Conservation (phyloP, 2,888 invertebrate species). For the Coenonympha glycerion region DNA sequence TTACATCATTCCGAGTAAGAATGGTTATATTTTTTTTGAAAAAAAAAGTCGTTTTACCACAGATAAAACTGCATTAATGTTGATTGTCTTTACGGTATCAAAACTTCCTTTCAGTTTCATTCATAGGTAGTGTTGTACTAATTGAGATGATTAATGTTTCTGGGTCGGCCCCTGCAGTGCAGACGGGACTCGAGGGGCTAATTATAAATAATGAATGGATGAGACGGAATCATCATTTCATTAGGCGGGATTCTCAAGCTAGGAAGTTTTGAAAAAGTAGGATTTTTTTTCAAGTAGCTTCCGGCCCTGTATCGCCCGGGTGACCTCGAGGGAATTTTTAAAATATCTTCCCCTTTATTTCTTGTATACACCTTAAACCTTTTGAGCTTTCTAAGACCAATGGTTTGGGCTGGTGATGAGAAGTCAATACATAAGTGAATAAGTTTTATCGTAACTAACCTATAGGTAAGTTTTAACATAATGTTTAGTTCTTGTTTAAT, state of each 20-base stretch:
- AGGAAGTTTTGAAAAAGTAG: neutral
- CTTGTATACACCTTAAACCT: too few relatives aligned
- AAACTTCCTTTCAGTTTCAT: neutral
- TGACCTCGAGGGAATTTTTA: neutral
- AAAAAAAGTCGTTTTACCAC: too few relatives aligned
- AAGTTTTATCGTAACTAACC: too few relatives aligned
- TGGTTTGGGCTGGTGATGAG: too few relatives aligned
- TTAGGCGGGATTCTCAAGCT: conserved; percentile 4
- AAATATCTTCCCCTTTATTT: neutral
- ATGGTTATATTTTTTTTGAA: too few relatives aligned
- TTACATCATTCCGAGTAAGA: too few relatives aligned
- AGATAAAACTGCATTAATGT: too few relatives aligned
- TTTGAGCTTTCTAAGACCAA: too few relatives aligned
- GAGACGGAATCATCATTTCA: conserved; percentile 33
- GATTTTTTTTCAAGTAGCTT: neutral
- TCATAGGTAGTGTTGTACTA: conserved; percentile 32
- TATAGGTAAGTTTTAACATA: too few relatives aligned
- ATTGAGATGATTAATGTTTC: conserved; percentile 56
- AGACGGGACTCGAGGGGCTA: conserved; percentile 44
- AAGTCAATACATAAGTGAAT: too few relatives aligned
- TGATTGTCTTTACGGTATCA: neutral
- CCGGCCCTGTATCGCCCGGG: too few relatives aligned
- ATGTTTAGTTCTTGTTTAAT: neutral
- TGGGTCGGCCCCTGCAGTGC: conserved; percentile 36
- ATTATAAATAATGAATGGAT: conserved; percentile 61